Evolutionary conservation across 1,140 invertebrate species (phyloP), one percentile per base, ranked within the genome.

Genomic region (Sitodiplosis mosellana): DNA sequence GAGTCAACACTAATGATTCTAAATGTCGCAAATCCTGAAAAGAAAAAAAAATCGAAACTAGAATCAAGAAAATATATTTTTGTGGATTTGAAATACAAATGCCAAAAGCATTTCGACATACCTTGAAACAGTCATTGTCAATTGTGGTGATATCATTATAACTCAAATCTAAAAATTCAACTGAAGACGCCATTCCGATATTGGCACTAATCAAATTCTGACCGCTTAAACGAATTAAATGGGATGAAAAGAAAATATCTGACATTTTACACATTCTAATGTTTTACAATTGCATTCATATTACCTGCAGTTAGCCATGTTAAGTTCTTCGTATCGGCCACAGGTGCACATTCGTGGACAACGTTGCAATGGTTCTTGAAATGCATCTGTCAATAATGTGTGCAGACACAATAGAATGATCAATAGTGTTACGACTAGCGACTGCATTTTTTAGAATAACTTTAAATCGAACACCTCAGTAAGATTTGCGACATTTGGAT

Each of bases 281-380:
- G n/a, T n/a, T n/a, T n/a, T n/a, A n/a, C n/a, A n/a, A n/a, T n/a
- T n/a, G n/a, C n/a, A n/a, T n/a, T n/a, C n/a, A n/a, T n/a, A n/a
- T n/a, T n/a, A 63, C 61, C 61, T 64, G 56, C 61, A 64, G 21
- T 62, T 53, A 6, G 61, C 61, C 18, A 58, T 52, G 51, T 63
- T 64, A 2, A 58, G 51, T 22, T 59, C 53, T 14, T 49, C 44
- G 41, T 56, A 49, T 2, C 58, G 49, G 55, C 62, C 56, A 36
- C 61, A 64, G 14, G 53, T 55, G 37, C 61, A 64, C 12, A 55
- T 54, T 36, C 47, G 50, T 49, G 61, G 61, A 12, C 61, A 64
- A 8, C 52, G 52, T 44, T 59, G 51, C 19, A 54, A 54, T 27
- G 56, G 50, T 22, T 59, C 1, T 27, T 27, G 27, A 27, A 27